phyloP scores from a whole-genome alignment of 2,888 invertebrate genomes.

The Scaptomyza parva region DNA sequence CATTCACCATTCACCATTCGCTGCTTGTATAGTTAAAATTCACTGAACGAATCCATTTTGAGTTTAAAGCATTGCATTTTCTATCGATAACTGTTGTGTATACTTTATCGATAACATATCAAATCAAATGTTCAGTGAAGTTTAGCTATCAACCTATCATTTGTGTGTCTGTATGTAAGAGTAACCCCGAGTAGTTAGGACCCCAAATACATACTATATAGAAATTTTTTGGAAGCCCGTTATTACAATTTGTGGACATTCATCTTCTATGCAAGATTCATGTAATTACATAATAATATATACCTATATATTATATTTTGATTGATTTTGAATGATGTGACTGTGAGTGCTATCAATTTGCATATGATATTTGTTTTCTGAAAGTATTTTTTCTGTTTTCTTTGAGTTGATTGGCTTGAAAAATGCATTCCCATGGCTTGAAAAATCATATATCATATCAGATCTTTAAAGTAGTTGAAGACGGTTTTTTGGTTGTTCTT shows the following conservation, averaged over 20 bases:
- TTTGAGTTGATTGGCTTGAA: conserved; percentile 26
- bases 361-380: conserved; percentile 23
- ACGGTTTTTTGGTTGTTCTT: conserved; percentile 1
- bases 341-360: conserved; percentile 64
- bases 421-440: conserved; percentile 55
- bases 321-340: conserved; percentile 20
- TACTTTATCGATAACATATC: too few relatives aligned
- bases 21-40: conserved; percentile 26
- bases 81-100: background rate
- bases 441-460: conserved; percentile 42
- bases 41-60: conserved; percentile 9
- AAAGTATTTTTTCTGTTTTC: background rate
- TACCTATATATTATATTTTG: conserved; percentile 19
- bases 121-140: conserved; percentile 21
- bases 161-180: conserved; percentile 31
- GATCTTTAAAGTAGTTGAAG: conserved; percentile 20
- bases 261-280: conserved; percentile 74
- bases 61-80: too few relatives aligned
- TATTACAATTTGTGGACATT: conserved; percentile 36
- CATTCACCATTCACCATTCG: conserved; percentile 22
- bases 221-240: conserved; percentile 22
- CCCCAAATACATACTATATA: too few relatives aligned
- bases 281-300: too few relatives aligned
- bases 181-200: background rate
- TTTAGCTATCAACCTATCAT: conserved; percentile 27